Conservation (phyloP, 1,140 invertebrate species). For the Globodera rostochiensis region DNA sequence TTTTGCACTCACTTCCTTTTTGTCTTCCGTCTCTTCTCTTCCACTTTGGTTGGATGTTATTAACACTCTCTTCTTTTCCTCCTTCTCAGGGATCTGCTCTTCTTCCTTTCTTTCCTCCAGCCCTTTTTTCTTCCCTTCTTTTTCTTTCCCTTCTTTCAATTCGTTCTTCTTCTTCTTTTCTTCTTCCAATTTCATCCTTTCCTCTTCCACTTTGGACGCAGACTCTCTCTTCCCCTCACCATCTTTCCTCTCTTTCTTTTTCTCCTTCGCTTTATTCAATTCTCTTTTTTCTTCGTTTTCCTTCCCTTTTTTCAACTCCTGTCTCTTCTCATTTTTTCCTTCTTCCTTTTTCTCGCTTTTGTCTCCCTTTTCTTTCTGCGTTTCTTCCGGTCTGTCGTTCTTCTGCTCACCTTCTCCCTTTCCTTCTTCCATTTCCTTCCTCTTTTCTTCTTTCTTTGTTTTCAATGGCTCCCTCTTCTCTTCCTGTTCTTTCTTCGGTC, state of each 20-base stretch:
- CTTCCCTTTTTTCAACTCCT: not conserved
- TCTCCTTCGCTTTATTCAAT: not conserved
- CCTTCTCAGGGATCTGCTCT: not conserved
- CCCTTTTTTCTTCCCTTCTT: not conserved
- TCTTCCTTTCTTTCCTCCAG: not conserved
- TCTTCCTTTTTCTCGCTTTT: slow-evolving; percentile 2
- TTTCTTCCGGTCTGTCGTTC: not conserved
- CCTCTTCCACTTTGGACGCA: not conserved
- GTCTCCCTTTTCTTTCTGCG: not conserved
- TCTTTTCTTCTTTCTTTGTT: not conserved
- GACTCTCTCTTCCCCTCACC: not conserved
- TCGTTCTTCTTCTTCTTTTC: not conserved
- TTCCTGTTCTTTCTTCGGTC: slow-evolving; percentile 10
- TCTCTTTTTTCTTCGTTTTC: not conserved
- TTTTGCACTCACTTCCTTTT: not conserved
- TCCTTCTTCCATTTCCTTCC: not conserved
- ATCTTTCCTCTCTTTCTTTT: not conserved
- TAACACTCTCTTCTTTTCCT: not conserved
- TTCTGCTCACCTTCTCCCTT: not conserved
- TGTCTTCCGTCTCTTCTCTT: slow-evolving; percentile 7
- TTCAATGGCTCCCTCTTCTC: not conserved
- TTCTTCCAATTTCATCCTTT: not conserved
- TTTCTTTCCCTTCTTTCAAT: not conserved
- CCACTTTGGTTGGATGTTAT: slow-evolving; percentile 8
- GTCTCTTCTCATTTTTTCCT: slow-evolving; percentile 7